Conservation (phyloP, 2,797 vertebrate species). For the Pseudopleuronectes americanus region DNA sequence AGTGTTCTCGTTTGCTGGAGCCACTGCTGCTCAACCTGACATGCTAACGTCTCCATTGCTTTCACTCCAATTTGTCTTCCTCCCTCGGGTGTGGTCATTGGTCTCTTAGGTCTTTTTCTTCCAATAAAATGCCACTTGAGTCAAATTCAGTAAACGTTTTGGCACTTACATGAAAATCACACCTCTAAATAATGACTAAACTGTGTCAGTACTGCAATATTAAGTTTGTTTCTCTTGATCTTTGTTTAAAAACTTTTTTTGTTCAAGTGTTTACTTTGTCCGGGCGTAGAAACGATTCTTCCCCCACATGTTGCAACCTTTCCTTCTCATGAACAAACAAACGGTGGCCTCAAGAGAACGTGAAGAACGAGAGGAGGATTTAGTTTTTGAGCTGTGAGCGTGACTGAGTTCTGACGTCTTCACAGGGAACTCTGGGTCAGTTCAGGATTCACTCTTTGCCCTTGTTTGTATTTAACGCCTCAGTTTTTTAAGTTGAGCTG, state of each 20-base stretch:
- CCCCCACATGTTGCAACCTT: conserved; percentile 51
- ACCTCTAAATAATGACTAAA: too few relatives aligned
- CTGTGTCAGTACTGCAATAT: too few relatives aligned
- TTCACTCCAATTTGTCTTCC: background rate
- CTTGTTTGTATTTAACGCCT: conserved; percentile 49
- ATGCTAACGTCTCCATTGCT: background rate
- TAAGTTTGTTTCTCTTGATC: background rate
- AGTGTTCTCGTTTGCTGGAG: background rate
- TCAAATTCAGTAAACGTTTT: background rate
- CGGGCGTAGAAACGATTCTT: background rate
- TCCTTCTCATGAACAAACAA: background rate
- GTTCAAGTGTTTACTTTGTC: conserved; percentile 19
- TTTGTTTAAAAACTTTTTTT: conserved; percentile 22
- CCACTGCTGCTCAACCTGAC: background rate
- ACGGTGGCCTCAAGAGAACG: conserved; percentile 54
- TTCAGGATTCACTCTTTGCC: conserved; percentile 37
- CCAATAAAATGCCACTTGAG: background rate
- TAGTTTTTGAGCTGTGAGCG: conserved; percentile 1
- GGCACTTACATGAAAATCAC: background rate
- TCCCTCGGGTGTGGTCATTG: background rate
- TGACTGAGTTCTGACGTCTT: conserved; percentile 18
- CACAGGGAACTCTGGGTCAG: conserved; percentile 27
- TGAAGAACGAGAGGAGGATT: conserved; percentile 13
- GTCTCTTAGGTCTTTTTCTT: background rate
- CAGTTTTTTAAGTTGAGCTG: conserved; percentile 34